These are phyloP conservation scores for Emydura subglobosa DNA, from an alignment of 2,113 vertebrate genomes.

Conservation along the genomic window DNA sequence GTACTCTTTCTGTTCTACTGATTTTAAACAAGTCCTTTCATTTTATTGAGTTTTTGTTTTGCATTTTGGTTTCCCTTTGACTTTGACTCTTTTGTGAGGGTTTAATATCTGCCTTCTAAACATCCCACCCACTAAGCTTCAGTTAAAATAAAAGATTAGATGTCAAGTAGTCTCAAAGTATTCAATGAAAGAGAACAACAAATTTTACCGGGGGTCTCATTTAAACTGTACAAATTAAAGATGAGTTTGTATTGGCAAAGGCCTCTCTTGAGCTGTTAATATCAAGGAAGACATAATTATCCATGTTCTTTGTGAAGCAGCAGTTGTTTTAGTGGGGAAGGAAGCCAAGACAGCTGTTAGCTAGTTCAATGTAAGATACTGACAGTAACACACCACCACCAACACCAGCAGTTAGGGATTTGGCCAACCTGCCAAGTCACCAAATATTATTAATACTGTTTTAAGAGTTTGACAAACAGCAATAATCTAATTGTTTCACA, in stretches of 20 bases:
- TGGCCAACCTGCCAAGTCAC: constrained; percentile 12
- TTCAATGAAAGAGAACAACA: constrained; percentile 55
- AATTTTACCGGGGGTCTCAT: constrained; percentile 51
- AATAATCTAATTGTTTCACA: not conserved
- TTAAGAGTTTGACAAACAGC: constrained; percentile 2
- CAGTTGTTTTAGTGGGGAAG: constrained; percentile 60
- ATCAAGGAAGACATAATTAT: constrained; percentile 71
- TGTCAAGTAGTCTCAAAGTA: constrained; percentile 34
- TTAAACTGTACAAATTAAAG: constrained; percentile 62
- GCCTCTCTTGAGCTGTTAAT: constrained; percentile 63
- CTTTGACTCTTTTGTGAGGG: constrained; percentile 57
- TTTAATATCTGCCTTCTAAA: constrained; percentile 37
- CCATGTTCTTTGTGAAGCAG: constrained; percentile 70
- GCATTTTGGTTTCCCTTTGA: constrained; percentile 55
- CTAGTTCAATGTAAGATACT: constrained; percentile 64
- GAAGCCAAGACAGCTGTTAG: constrained; percentile 61
- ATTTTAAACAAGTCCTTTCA: constrained; percentile 59
- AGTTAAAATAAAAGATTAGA: constrained; percentile 49
- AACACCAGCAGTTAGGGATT: constrained; percentile 37
- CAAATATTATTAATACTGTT: constrained; percentile 35
- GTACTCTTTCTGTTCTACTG: constrained; percentile 39
- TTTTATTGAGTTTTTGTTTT: constrained; percentile 53
- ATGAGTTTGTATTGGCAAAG: constrained; percentile 65
- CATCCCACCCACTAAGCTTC: constrained; percentile 63
- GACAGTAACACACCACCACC: constrained; percentile 54